phyloP scores from a whole-genome alignment of 1,140 invertebrate genomes.

The Coenobita brevimanus region DNA sequence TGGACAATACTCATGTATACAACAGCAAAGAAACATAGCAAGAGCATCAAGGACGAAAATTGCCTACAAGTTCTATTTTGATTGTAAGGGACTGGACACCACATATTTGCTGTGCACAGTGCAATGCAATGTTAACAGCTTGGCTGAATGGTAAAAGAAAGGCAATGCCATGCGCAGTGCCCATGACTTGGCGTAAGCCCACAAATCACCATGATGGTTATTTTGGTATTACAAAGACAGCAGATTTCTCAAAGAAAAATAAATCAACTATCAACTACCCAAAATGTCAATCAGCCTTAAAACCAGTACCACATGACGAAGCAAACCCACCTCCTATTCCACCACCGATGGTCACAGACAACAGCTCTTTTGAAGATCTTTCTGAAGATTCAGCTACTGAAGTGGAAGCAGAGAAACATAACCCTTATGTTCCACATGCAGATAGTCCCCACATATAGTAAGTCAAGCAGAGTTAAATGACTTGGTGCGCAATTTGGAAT shows the following conservation, averaged over 20 bases:
- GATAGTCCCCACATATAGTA: neutral
- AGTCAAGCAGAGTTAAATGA: too few species aligned
- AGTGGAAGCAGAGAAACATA: constrained; percentile 12
- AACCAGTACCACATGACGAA: neutral
- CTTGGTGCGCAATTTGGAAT: too few species aligned
- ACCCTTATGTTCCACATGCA: too few species aligned
- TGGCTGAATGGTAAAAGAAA: too few species aligned
- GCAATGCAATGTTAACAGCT: neutral
- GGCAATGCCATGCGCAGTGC: neutral
- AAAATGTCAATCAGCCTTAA: neutral
- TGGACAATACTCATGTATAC: too few species aligned
- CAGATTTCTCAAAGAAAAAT: constrained; percentile 26
- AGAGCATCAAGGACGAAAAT: neutral
- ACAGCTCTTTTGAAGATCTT: neutral
- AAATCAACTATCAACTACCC: constrained; percentile 18
- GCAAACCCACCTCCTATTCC: constrained; percentile 26
- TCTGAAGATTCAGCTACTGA: neutral
- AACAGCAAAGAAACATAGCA: neutral
- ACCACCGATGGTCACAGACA: neutral
- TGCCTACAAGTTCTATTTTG: neutral
- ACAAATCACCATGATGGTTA: neutral
- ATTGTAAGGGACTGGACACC: neutral
- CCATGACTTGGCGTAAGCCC: constrained; percentile 2
- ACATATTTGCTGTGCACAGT: neutral
- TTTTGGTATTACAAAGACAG: constrained; percentile 9